A percentile compares a stretch with the other conserved stretches of the same genome.
Evolutionary conservation across 2,797 vertebrate genomes (phyloP).

Genomic region (Anabas testudineus): DNA sequence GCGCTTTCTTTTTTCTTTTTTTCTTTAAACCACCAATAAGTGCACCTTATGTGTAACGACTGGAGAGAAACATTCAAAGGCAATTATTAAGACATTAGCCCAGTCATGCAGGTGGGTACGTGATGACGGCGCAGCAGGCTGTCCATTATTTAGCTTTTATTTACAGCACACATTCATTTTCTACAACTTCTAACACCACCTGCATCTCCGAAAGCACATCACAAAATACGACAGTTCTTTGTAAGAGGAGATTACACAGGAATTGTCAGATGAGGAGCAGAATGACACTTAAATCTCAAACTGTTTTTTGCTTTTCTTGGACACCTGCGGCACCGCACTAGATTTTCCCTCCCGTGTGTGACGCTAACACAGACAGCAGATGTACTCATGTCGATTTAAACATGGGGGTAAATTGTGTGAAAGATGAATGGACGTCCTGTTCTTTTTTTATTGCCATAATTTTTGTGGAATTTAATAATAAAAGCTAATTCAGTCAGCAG

Average conservation of each 20-base stretch:
- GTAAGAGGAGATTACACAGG: constrained; percentile 20
- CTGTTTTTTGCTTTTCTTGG: neutral
- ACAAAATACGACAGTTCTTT: neutral
- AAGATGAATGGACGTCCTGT: neutral
- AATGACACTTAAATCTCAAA: constrained; percentile 29
- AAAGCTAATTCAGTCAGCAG: neutral
- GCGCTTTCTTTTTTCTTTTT: constrained; percentile 12
- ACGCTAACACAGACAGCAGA: neutral
- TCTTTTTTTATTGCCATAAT: neutral
- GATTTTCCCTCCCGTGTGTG: constrained; percentile 10
- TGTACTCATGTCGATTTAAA: constrained; percentile 4
- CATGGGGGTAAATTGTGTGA: neutral
- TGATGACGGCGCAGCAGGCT: constrained; percentile 36
- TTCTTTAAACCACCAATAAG: constrained; percentile 53
- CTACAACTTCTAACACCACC: constrained; percentile 9
- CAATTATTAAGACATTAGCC: constrained; percentile 45
- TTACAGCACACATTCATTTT: constrained; percentile 13
- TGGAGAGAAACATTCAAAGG: constrained; percentile 42
- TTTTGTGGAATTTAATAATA: neutral
- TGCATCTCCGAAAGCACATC: constrained; percentile 4
- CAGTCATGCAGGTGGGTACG: constrained; percentile 41
- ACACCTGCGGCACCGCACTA: neutral
- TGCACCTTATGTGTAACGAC: constrained; percentile 43
- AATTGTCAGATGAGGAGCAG: constrained; percentile 1
- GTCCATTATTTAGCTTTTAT: constrained; percentile 26